Conservation (phyloP, 2,797 vertebrate species). For the Simalia tracyae region DNA sequence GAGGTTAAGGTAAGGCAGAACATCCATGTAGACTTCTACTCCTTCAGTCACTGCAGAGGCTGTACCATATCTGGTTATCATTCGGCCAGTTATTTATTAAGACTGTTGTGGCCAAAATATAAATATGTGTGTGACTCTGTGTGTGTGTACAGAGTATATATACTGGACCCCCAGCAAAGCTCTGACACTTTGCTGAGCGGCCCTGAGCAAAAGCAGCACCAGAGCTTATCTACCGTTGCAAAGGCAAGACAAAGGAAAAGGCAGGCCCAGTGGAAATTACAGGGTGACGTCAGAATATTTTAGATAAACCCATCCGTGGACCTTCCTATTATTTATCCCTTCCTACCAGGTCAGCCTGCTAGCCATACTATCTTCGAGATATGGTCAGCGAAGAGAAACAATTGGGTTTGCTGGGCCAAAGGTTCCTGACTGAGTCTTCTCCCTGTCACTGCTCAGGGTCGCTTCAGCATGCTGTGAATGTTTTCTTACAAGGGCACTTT, state of each 20-base stretch:
- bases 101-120: not conserved
- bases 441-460: not conserved
- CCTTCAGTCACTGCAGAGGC: not conserved
- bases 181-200: not conserved
- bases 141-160: not conserved
- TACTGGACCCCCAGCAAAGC: not conserved
- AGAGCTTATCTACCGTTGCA: not conserved
- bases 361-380: not conserved
- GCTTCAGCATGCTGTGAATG: not conserved
- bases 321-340: not conserved
- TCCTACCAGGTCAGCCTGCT: not conserved
- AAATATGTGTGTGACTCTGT: no score
- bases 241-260: not conserved
- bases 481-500: not conserved
- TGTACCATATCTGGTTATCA: not conserved
- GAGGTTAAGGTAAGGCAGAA: not conserved
- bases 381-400: not conserved
- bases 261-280: not conserved
- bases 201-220: not conserved
- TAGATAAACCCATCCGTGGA: not conserved
- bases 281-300: not conserved
- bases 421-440: not conserved
- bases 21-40: not conserved
- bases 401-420: not conserved
- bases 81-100: not conserved